A percentile compares a stretch with the other conserved stretches of the same genome.
Conservation (phyloP, 2,888 invertebrate species). For the Linnaemya vulpina region DNA sequence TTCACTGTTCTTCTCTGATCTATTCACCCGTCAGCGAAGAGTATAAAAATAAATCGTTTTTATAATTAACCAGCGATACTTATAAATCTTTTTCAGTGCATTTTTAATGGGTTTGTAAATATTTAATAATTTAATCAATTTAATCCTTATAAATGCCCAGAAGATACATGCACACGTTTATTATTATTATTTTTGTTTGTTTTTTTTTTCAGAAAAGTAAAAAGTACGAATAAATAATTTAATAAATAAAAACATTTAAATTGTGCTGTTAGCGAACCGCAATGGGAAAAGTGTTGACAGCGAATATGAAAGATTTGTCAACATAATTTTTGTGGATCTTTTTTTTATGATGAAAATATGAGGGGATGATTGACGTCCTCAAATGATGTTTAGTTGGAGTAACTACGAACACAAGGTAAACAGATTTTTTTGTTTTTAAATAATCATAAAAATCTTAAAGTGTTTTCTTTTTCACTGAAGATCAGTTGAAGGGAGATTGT, state of each 20-base stretch:
- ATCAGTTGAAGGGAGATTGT: too few relatives aligned
- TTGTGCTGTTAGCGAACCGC: slow-evolving; percentile 47
- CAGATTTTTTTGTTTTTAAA: not conserved
- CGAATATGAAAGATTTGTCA: slow-evolving; percentile 71
- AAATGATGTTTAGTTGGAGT: not conserved
- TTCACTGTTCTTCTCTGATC: slow-evolving; percentile 32
- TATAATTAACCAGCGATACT: slow-evolving; percentile 61
- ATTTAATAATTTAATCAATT: slow-evolving; percentile 70
- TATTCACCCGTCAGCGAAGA: slow-evolving; percentile 14
- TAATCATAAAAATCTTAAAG: not conserved
- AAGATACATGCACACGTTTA: not conserved
- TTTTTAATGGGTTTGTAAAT: slow-evolving; percentile 69
- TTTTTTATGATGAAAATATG: slow-evolving; percentile 7
- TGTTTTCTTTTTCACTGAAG: too few relatives aligned
- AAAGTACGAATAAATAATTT: slow-evolving; percentile 55
- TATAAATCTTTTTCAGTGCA: slow-evolving; percentile 69
- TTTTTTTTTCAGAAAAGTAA: slow-evolving; percentile 10
- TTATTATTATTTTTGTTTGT: too few relatives aligned
- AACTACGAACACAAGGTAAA: not conserved
- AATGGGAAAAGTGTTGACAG: slow-evolving; percentile 70
- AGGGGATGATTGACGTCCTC: slow-evolving; percentile 43
- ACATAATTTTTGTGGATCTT: slow-evolving; percentile 55
- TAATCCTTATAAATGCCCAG: slow-evolving; percentile 59
- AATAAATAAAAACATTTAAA: slow-evolving; percentile 61
- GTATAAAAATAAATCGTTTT: slow-evolving; percentile 69